phyloP scores from a whole-genome alignment of 2,888 invertebrate species.

The Dione vanillae region DNA sequence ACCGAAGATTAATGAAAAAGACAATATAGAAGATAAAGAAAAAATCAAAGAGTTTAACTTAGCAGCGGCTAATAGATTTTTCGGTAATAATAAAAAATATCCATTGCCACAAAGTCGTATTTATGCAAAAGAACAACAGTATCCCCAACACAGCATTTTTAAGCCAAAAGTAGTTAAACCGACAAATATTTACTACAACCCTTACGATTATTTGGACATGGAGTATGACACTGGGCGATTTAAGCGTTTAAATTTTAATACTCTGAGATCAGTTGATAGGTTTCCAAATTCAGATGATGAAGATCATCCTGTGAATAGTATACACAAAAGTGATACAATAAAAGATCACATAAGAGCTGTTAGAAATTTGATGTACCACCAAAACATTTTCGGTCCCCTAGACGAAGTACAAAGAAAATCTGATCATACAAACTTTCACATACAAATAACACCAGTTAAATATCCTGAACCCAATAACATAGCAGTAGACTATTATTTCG shows the following conservation, averaged over 20 bases:
- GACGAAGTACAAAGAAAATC: conserved; percentile 19
- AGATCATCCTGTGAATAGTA: conserved; percentile 47
- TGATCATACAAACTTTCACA: conserved; percentile 2
- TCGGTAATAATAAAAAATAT: conserved; percentile 17
- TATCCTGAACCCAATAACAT: conserved; percentile 38
- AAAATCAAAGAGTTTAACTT: background rate
- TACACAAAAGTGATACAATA: conserved; percentile 43
- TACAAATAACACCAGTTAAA: conserved; percentile 6
- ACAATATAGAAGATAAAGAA: conserved; percentile 7
- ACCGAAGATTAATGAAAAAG: conserved; percentile 46
- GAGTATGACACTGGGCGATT: conserved; percentile 52
- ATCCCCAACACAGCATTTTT: conserved; percentile 15
- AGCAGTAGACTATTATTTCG: conserved; percentile 54
- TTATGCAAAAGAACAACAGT: background rate
- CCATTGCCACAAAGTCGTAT: background rate
- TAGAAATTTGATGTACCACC: conserved; percentile 52
- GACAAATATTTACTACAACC: conserved; percentile 48
- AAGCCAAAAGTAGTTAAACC: conserved; percentile 31
- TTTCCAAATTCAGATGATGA: conserved; percentile 41
- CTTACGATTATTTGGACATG: conserved; percentile 57
- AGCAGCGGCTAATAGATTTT: conserved; percentile 18
- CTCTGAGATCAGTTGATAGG: background rate
- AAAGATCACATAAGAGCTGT: conserved; percentile 54
- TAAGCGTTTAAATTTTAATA: conserved; percentile 45
- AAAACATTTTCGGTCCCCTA: conserved; percentile 49